Evolutionary conservation across 2,113 vertebrate species (phyloP).

Genomic region (Pseudonaja textilis): DNA sequence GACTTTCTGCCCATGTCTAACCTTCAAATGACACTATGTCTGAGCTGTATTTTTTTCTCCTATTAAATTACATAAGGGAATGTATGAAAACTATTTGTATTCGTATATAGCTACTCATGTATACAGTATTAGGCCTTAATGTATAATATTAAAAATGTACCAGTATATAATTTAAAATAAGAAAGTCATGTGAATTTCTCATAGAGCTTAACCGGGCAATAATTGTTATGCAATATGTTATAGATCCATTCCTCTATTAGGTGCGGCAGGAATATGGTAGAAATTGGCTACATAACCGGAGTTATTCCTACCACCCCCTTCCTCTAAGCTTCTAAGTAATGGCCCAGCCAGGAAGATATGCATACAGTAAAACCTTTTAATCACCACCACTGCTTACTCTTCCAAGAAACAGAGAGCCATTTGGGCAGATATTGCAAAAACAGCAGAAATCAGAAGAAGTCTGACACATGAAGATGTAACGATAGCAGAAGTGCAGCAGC

Average conservation of each 20-base stretch:
- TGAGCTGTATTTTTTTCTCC: neutral
- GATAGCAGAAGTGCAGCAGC: neutral
- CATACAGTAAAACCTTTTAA: constrained; percentile 9
- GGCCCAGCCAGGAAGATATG: neutral
- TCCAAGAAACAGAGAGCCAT: constrained; percentile 1
- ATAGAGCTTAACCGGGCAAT: neutral
- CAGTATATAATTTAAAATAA: neutral
- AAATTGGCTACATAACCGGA: neutral
- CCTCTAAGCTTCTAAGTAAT: neutral
- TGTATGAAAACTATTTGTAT: neutral
- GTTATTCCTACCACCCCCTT: neutral
- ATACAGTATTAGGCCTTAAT: neutral
- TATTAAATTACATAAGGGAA: neutral
- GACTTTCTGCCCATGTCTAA: neutral
- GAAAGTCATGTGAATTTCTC: neutral
- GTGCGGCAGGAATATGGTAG: neutral
- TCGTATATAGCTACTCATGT: neutral
- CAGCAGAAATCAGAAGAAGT: neutral
- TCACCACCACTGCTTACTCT: constrained; percentile 4
- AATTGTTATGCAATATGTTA: neutral
- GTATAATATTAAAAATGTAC: neutral
- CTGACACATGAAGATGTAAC: neutral
- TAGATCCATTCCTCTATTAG: neutral
- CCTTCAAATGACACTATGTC: neutral
- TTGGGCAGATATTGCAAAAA: neutral